Conservation (phyloP, 2,113 vertebrate genomes). For the Odontophorus gujanensis region DNA sequence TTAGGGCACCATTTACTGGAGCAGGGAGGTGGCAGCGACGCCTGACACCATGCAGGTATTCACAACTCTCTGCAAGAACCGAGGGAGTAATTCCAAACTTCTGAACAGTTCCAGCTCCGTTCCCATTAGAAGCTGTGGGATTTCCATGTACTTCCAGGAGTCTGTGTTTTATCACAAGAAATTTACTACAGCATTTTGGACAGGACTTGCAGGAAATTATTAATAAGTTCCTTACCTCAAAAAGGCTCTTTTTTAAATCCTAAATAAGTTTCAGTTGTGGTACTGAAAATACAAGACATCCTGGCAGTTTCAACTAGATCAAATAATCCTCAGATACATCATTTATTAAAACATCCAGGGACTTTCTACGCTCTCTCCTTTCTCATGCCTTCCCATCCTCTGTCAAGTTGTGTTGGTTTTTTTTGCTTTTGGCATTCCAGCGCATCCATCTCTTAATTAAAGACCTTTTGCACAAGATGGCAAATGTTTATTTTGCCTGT, state of each 20-base stretch:
- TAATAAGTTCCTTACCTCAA: slow-evolving; percentile 60
- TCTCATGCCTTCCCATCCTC: neutral
- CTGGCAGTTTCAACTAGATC: slow-evolving; percentile 55
- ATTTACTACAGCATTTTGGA: slow-evolving; percentile 46
- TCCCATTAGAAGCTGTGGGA: neutral
- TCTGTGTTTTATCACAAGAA: slow-evolving; percentile 51
- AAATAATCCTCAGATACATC: slow-evolving; percentile 69
- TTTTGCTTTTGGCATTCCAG: slow-evolving; percentile 3
- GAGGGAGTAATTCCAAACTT: neutral
- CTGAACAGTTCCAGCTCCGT: neutral
- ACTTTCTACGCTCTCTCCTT: slow-evolving; percentile 20
- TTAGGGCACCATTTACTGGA: neutral
- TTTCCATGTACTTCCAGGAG: neutral
- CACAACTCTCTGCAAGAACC: neutral
- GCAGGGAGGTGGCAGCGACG: neutral
- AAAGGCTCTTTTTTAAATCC: slow-evolving; percentile 37
- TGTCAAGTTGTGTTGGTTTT: slow-evolving; percentile 14
- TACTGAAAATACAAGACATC: slow-evolving; percentile 56
- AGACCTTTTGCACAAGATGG: slow-evolving; percentile 27
- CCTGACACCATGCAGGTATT: neutral
- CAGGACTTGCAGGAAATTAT: slow-evolving; percentile 55
- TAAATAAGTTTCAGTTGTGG: slow-evolving; percentile 59
- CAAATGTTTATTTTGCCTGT: slow-evolving; percentile 63
- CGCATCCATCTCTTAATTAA: slow-evolving; percentile 54
- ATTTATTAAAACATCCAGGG: slow-evolving; percentile 72